Percentiles rank a stretch among this genome's conserved stretches.
phyloP scores from a whole-genome alignment of 2,113 vertebrate genomes.

The Psilopogon haemacephalus region DNA sequence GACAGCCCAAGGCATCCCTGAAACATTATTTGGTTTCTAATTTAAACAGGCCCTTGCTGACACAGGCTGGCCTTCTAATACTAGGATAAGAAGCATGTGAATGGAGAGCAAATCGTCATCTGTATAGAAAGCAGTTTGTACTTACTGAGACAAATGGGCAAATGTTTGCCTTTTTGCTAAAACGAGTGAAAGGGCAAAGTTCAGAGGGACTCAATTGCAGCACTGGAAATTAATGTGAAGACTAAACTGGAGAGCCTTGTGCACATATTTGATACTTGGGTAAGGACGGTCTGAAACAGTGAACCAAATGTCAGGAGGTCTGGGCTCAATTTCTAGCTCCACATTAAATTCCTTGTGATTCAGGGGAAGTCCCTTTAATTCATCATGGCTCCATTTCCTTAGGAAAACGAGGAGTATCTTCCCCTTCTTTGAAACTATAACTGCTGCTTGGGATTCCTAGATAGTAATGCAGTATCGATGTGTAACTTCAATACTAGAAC shows the following conservation, averaged over 20 bases:
- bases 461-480: slow-evolving; percentile 5
- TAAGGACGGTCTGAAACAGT: not conserved
- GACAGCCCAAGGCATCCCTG: slow-evolving; percentile 62
- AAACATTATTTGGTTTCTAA: slow-evolving; percentile 65
- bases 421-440: not conserved
- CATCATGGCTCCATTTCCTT: not conserved
- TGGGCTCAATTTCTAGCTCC: slow-evolving; percentile 22
- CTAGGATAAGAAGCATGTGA: slow-evolving; percentile 49
- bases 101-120: slow-evolving; percentile 45
- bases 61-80: slow-evolving; percentile 56
- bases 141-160: slow-evolving; percentile 45
- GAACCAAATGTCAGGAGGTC: not conserved
- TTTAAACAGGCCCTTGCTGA: slow-evolving; percentile 64
- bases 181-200: slow-evolving; percentile 13
- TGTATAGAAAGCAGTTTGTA: slow-evolving; percentile 31
- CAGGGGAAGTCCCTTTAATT: slow-evolving; percentile 16
- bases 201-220: not conserved
- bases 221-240: not conserved
- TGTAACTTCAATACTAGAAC: slow-evolving; percentile 17
- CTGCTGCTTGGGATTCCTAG: not conserved
- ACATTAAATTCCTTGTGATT: slow-evolving; percentile 9
- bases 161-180: slow-evolving; percentile 31
- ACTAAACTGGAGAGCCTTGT: not conserved
- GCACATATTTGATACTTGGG: not conserved
- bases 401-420: slow-evolving; percentile 10